Base-by-base conservation (phyloP, 2,797 vertebrate species). In the Sebastes wilsoni region DNA sequence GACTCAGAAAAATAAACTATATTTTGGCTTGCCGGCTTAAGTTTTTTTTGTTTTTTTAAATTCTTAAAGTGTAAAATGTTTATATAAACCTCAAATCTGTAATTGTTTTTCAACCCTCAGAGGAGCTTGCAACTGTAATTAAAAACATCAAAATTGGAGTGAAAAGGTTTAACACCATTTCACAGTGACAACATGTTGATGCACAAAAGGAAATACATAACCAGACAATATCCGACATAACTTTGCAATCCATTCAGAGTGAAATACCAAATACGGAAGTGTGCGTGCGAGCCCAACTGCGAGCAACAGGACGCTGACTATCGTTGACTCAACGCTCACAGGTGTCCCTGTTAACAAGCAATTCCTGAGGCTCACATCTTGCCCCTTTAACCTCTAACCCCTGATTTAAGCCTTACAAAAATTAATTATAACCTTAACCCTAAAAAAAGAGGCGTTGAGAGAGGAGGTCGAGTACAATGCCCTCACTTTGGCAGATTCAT, bases 401-500 rank as follows among this genome's bases (percentile, higher is more conserved):
- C 46, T 64, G 42, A 55, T 36, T 62, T 22, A 2, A 36, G 23
- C 3, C 13, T n/a, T 22, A 66, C 3, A 23, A 4, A 11, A 4
- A 62, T 13, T 70, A 18, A 66, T 13, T 70, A 12, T 72, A 70
- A 66, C 56, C 18, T 20, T 6, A 28, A 38, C 32, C 34, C 25
- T 74, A 27, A 61, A 69, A 72, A 72, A 25, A 64, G 23, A 60
- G 23, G 6, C 3, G 7, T 22, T 13, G 12, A 28, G 32, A 60
- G 25, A 9, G 11, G 14, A 34, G 55, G 66, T 34, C 11, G 13
- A 69, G 27, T 22, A 11, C 28, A 42, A 25, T 30, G 36, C 42
- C 22, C 54, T 52, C 55, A 36, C 56, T 73, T 74, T 70, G 46
- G 32, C 75, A 80, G 46, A 72, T 68, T 77, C 28, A 78, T 49